phyloP scores from a whole-genome alignment of 1,140 invertebrate genomes.

The Drosophila parabipectinata region DNA sequence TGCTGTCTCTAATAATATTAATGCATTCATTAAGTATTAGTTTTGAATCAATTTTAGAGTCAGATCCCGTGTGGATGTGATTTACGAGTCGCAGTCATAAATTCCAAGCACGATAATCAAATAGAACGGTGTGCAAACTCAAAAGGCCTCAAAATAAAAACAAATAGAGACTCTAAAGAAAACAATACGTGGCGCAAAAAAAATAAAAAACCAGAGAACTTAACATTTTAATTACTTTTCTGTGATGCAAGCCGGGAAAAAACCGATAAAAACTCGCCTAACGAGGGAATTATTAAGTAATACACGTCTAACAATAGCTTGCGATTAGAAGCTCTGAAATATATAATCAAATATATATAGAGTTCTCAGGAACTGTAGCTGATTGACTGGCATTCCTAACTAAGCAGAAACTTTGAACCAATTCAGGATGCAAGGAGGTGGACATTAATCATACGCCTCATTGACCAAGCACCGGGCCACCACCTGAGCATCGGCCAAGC shows the following conservation, averaged over 20 bases:
- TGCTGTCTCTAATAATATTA: constrained; percentile 13
- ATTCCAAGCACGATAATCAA: constrained; percentile 50
- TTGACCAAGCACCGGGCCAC: constrained; percentile 45
- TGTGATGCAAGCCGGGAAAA: constrained; percentile 64
- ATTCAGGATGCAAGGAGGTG: constrained; percentile 5
- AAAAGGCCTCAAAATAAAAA: constrained; percentile 30
- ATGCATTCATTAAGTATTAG: not conserved
- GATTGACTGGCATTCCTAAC: constrained; percentile 22
- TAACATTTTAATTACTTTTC: constrained; percentile 64
- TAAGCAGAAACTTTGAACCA: constrained; percentile 20
- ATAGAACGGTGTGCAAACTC: constrained; percentile 46
- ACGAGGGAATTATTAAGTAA: constrained; percentile 26
- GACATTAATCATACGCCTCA: constrained; percentile 73
- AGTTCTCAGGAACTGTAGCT: not conserved
- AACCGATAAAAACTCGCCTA: constrained; percentile 15
- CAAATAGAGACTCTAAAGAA: constrained; percentile 32
- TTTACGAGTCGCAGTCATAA: constrained; percentile 48
- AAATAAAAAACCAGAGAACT: constrained; percentile 43
- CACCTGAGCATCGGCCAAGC: constrained; percentile 2
- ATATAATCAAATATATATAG: not conserved
- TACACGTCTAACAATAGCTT: constrained; percentile 1
- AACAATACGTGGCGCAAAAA: constrained; percentile 20
- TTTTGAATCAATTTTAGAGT: constrained; percentile 6
- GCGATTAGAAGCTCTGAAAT: not conserved
- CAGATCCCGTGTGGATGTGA: constrained; percentile 54